Evolutionary conservation across 2,113 vertebrate genomes (phyloP), one percentile per base, ranked within the genome.

Genomic region (Gobiocypris rarus): DNA sequence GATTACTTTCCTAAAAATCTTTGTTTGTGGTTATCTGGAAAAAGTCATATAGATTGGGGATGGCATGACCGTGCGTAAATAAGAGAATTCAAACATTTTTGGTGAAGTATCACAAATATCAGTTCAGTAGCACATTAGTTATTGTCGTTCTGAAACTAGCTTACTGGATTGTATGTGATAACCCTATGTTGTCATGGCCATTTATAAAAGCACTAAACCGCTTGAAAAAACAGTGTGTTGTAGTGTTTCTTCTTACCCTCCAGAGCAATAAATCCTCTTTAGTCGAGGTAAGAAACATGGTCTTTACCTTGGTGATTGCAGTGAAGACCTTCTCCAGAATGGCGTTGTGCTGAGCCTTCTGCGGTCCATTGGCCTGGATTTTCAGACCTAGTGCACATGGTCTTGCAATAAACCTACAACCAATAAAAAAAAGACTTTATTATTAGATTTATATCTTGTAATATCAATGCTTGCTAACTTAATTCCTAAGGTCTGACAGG

Each of bases 261-360:
- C 17, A 17, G 15, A 67, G 45, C 54, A 50, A 19, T 17, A 71
- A 71, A 70, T 48, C 58, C 24, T 24, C 26, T 75, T 67, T 9
- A 48, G 15, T 45, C 0, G 24, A 19, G 26, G 63, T 43, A 28
- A 11, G 31, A 0, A 69, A 56, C 24, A 43, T 1, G 69, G 9
- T 50, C 28, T 79, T 85, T 94, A 98, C 98, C 98, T 99, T 99
- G 65, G 98, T 99, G 89, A 99, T 99, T 38, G 98, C 96, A 70
- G 96, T 99, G 93, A 99, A 99, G 86, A 99, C 98, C 92, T 99
- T 99, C 92, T 99, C 98, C 93, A 99, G 91, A 87, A 99, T 99
- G 61, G 98, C 98, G 75, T 99, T 99, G 84, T 96, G 96, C 85
- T 96, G 96, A 81, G 98, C 98, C 92, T 96, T 98, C 78, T 97